Evolutionary conservation across 1,140 invertebrate genomes (phyloP).

Genomic region (Tribolium castaneum): DNA sequence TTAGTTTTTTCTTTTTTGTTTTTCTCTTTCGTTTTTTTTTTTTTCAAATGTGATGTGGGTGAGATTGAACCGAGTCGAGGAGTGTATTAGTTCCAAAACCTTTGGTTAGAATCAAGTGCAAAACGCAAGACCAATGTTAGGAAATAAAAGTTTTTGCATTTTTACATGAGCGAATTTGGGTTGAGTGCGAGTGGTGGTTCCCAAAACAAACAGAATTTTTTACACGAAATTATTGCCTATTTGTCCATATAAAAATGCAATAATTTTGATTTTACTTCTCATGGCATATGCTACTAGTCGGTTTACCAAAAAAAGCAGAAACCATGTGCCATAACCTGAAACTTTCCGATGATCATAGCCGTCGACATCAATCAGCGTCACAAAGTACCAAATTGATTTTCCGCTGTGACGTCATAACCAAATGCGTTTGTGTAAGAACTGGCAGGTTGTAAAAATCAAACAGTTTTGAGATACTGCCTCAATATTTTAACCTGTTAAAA

Average conservation of each 20-base stretch:
- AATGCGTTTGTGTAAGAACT: slow-evolving; percentile 27
- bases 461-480: slow-evolving; percentile 53
- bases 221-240: slow-evolving; percentile 13
- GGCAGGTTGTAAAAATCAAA: slow-evolving; percentile 30
- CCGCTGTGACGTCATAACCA: slow-evolving; percentile 28
- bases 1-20: slow-evolving; percentile 43
- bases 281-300: slow-evolving; percentile 37
- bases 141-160: slow-evolving; percentile 34
- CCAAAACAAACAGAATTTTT: slow-evolving; percentile 6
- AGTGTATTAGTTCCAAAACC: slow-evolving; percentile 37
- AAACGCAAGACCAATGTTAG: slow-evolving; percentile 51
- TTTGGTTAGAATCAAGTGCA: slow-evolving; percentile 53
- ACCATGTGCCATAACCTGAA: slow-evolving; percentile 11
- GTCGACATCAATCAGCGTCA: background rate
- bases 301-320: slow-evolving; percentile 16
- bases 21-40: slow-evolving; percentile 20
- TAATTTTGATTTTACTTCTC: slow-evolving; percentile 11
- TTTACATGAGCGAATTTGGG: slow-evolving; percentile 36
- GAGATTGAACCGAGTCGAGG: slow-evolving; percentile 36
- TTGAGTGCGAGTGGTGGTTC: background rate
- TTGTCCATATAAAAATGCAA: slow-evolving; percentile 40
- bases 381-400: background rate
- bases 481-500: slow-evolving; percentile 48
- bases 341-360: slow-evolving; percentile 6
- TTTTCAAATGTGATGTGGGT: slow-evolving; percentile 41